Percentiles rank a stretch among this genome's conserved stretches.
These are phyloP conservation scores for Pachypeltis micranthus DNA, from an alignment of 1,140 invertebrate genomes.

Conservation along the genomic window DNA sequence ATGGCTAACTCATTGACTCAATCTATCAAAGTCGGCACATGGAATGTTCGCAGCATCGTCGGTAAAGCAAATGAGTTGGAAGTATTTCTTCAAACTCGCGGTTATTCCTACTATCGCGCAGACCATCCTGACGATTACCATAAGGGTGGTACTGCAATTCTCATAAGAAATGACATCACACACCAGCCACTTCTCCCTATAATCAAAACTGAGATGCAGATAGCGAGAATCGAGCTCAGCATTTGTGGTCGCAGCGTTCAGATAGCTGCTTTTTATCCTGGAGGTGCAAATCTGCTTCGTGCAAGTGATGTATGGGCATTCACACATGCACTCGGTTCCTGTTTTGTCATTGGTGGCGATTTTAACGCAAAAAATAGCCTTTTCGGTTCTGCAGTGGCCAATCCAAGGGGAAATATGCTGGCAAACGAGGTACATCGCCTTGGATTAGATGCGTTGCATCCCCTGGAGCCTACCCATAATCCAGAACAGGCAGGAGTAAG, in stretches of 20 bases:
- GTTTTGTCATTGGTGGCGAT: constrained; percentile 8
- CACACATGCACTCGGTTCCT: background rate
- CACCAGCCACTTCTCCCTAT: constrained; percentile 9
- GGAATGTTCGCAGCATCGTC: too few species aligned
- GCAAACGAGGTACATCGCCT: background rate
- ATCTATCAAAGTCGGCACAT: too few species aligned
- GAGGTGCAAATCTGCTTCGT: background rate
- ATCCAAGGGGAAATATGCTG: background rate
- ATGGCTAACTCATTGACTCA: too few species aligned
- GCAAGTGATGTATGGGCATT: constrained; percentile 10
- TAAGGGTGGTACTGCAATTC: constrained; percentile 1
- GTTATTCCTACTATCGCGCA: background rate
- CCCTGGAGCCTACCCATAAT: background rate
- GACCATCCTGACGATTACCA: constrained; percentile 4
- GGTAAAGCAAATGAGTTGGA: too few species aligned
- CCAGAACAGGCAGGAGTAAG: background rate
- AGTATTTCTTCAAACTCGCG: too few species aligned
- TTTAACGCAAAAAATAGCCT: background rate
- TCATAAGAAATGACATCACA: constrained; percentile 3
- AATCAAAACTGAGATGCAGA: constrained; percentile 4
- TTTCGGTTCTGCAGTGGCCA: background rate
- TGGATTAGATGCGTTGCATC: background rate
- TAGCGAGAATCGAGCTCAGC: background rate
- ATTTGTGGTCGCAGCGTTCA: background rate
- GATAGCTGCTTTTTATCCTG: constrained; percentile 9